phyloP scores from a whole-genome alignment of 2,888 invertebrate genomes.

The Heliconius cydno region DNA sequence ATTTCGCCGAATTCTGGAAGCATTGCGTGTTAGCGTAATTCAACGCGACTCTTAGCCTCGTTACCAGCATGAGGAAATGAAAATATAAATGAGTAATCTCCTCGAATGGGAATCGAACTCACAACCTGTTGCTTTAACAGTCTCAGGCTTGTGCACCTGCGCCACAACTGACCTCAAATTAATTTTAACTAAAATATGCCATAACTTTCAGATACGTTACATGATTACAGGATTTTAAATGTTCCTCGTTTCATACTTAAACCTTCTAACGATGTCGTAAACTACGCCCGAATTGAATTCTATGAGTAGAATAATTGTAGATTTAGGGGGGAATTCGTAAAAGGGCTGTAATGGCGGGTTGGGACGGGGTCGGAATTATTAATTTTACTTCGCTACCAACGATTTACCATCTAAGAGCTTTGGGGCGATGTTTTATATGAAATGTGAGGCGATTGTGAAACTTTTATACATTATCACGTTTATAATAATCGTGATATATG shows the following conservation, averaged over 20 bases:
- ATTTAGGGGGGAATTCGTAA: conserved; percentile 45
- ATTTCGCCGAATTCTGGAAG: no score
- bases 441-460: conserved; percentile 30
- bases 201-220: conserved; percentile 14
- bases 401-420: conserved; percentile 45
- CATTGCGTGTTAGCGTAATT: no score
- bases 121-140: no score
- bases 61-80: no score
- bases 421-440: conserved; percentile 41
- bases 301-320: conserved; percentile 47
- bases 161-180: no score
- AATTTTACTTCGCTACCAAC: conserved; percentile 48
- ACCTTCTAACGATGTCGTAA: conserved; percentile 20
- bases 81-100: no score
- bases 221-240: conserved; percentile 2
- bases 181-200: no score
- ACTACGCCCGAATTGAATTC: conserved; percentile 38
- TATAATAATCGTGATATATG: conserved; percentile 22
- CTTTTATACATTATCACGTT: conserved; percentile 25
- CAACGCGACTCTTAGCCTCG: no score
- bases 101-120: no score
- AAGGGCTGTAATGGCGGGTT: conserved; percentile 48
- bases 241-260: background rate
- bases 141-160: no score
- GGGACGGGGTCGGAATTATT: conserved; percentile 48